Percentiles rank a stretch among this genome's conserved stretches.
These are phyloP conservation scores for Tarsius wallacei DNA, from an alignment of 2,797 vertebrate species.

Conservation along the genomic window DNA sequence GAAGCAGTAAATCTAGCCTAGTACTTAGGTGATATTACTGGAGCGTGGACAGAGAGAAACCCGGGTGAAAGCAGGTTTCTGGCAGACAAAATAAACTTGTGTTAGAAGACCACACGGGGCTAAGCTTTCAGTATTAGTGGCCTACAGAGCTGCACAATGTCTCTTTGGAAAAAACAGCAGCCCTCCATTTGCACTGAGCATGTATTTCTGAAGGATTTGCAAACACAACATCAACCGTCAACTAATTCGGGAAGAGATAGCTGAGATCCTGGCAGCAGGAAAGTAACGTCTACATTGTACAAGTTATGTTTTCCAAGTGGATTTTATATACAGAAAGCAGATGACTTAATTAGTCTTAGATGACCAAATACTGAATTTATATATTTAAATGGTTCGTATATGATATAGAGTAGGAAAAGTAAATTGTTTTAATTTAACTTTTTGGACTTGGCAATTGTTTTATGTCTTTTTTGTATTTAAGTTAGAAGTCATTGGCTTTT, in stretches of 20 bases:
- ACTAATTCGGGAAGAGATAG: not conserved
- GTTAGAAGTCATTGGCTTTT: not conserved
- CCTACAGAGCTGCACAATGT: not conserved
- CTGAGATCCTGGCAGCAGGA: not conserved
- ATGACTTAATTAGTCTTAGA: not conserved
- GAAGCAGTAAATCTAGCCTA: not conserved
- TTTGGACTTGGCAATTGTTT: not conserved
- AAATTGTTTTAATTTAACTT: not conserved
- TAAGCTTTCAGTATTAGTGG: not conserved
- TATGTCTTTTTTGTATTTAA: constrained; percentile 1
- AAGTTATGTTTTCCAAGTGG: not conserved
- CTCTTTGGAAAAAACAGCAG: not conserved
- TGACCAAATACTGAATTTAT: not conserved
- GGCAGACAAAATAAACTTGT: not conserved
- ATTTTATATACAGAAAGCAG: not conserved
- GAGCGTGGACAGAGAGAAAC: too few relatives aligned
- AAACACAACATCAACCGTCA: not conserved
- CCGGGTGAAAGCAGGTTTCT: not conserved
- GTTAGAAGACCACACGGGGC: not conserved
- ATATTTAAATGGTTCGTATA: not conserved
- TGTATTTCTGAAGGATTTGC: not conserved
- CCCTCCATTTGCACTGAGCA: not conserved
- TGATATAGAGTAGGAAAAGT: not conserved
- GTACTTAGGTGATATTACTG: not conserved
- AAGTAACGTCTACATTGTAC: not conserved